These are phyloP conservation scores for Oryzias javanicus DNA, from an alignment of 2,113 vertebrate genomes.

Conservation along the genomic window DNA sequence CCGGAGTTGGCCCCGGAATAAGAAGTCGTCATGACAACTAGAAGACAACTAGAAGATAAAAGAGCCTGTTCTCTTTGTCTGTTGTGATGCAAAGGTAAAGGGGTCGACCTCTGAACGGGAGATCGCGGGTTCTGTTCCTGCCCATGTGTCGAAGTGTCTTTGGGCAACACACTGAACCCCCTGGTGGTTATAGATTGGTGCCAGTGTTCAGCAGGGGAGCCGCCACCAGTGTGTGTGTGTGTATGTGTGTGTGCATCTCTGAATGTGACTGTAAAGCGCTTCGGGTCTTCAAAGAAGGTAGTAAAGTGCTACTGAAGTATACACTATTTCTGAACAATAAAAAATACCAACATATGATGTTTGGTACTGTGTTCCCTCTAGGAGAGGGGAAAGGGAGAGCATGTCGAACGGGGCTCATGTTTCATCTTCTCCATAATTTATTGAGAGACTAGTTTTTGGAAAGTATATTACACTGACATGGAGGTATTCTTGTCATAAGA, in stretches of 20 bases:
- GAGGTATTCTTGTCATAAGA: constrained; percentile 49
- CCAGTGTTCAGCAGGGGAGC: no score
- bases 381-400: constrained; percentile 50
- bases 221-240: no score
- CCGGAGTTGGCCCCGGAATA: constrained; percentile 31
- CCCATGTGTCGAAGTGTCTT: no score
- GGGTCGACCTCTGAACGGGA: no score
- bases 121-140: no score
- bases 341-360: constrained; percentile 30
- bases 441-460: constrained; percentile 54
- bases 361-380: constrained; percentile 44
- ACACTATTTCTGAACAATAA: constrained; percentile 8
- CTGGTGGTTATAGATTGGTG: no score
- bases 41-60: constrained; percentile 42
- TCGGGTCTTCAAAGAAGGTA: no score
- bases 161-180: no score
- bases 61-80: background rate
- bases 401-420: constrained; percentile 49
- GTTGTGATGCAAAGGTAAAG: no score
- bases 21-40: constrained; percentile 61
- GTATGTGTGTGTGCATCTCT: no score
- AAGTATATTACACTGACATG: constrained; percentile 53
- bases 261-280: no score
- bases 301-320: no score
- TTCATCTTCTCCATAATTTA: constrained; percentile 70